Evolutionary conservation across 53 echinoderm and acorn worm genomes (phyloP).

Genomic region (Luidia sarsii): DNA sequence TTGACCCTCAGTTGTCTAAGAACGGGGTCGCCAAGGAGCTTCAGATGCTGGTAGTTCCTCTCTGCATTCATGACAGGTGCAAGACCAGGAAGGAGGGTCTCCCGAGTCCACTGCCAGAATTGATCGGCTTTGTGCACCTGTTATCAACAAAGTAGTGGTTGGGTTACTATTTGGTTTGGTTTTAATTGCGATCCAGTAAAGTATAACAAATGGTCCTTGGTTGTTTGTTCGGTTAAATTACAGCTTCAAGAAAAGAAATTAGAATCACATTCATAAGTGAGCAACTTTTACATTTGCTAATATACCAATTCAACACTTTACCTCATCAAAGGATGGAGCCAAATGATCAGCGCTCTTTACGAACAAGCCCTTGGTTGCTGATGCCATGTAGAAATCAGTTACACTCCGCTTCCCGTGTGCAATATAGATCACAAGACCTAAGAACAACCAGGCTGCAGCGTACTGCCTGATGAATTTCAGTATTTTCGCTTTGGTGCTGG

Average conservation of each 20-base stretch:
- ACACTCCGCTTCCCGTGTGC: slow-evolving; percentile 24
- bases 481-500: neutral
- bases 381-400: slow-evolving; percentile 19
- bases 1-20: slow-evolving; percentile 79
- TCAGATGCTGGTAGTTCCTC: slow-evolving; percentile 18
- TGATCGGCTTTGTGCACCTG: slow-evolving; percentile 55
- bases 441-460: slow-evolving; percentile 26
- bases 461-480: slow-evolving; percentile 24
- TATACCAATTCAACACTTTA: neutral
- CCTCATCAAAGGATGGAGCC: slow-evolving; percentile 30
- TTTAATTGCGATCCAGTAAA: too few species aligned
- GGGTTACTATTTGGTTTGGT: too few species aligned
- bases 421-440: slow-evolving; percentile 22
- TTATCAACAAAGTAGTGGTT: too few species aligned
- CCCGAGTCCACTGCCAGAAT: slow-evolving; percentile 65
- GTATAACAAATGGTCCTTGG: too few species aligned
- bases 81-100: slow-evolving; percentile 59
- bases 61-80: slow-evolving; percentile 38
- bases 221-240: too few species aligned
- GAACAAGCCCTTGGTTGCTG: slow-evolving; percentile 37
- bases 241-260: neutral
- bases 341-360: slow-evolving; percentile 19
- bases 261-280: neutral
- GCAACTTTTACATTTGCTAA: too few species aligned
- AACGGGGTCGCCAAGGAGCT: slow-evolving; percentile 62